Evolutionary conservation across 2,888 invertebrate genomes (phyloP), one percentile per base, ranked within the genome.

Genomic region (Druceiella hillmani): DNA sequence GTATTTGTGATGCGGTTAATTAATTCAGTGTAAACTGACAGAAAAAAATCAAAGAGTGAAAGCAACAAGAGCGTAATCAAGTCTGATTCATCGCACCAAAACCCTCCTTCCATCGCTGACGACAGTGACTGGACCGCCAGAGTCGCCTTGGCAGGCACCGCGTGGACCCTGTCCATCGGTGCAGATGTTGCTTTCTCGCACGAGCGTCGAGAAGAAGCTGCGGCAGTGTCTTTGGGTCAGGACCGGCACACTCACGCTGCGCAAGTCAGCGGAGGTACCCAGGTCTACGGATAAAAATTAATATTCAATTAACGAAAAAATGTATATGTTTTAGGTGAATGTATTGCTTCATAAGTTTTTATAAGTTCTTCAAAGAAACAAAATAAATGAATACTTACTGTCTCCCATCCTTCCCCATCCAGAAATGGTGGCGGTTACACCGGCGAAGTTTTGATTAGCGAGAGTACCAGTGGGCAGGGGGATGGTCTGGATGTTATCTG

Each of bases 351-450:
- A 10, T n/a, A n/a, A n/a, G n/a, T n/a, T n/a, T n/a, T n/a, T n/a
- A n/a, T n/a, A n/a, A n/a, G n/a, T n/a, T n/a, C n/a, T n/a, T n/a
- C n/a, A n/a, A n/a, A n/a, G n/a, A n/a, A n/a, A n/a, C n/a, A n/a
- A n/a, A n/a, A n/a, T n/a, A n/a, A n/a, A n/a, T n/a, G n/a, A 11
- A 12, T 14, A 41, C 50, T 52, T 49, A 60, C 61, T 50, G 27
- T 57, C 52, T 13, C 11, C 24, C 4, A 53, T 59, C 2, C 55
- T 17, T 4, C 65, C 65, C 31, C 55, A 65, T 17, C 65, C 65
- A 27, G 62, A 58, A 14, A 63, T 64, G 26, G 51, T 33, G 17
- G 56, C 64, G 1, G 10, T 37, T 2, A 33, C 13, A 12, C 57
- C 58, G 7, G 38, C 49, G 34, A 54, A 65, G 34, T 38, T 34